Conservation (phyloP, 2,113 vertebrate genomes). For the Pterocles orientalis region DNA sequence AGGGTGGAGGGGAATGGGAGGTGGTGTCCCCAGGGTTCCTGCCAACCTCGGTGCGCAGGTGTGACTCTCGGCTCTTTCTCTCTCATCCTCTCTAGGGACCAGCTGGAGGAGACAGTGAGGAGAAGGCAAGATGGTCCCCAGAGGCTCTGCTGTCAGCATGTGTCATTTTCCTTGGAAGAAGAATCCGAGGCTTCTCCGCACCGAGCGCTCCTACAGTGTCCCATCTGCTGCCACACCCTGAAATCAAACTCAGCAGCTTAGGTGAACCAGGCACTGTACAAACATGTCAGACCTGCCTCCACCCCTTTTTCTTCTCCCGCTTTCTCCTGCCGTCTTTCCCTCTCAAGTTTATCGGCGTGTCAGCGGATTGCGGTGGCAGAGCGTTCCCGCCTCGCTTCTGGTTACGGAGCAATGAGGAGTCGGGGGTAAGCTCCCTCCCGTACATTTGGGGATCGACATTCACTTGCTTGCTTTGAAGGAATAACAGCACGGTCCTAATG, state of each 20-base stretch:
- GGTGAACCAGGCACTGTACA: slow-evolving; percentile 71
- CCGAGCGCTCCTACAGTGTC: neutral
- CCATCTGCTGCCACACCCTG: slow-evolving; percentile 79
- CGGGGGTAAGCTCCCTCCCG: neutral
- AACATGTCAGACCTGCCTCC: slow-evolving; percentile 72
- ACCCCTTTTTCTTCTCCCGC: slow-evolving; percentile 44
- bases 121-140: neutral
- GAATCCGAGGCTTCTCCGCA: neutral
- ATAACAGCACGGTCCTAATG: neutral
- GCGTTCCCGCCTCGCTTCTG: neutral
- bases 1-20: neutral
- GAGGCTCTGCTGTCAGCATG: neutral
- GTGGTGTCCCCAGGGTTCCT: neutral
- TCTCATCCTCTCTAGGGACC: neutral
- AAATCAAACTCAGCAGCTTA: slow-evolving; percentile 76
- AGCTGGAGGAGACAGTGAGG: neutral
- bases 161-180: neutral
- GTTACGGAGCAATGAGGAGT: neutral
- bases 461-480: neutral
- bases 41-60: neutral
- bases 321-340: slow-evolving; percentile 7
- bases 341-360: neutral
- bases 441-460: neutral
- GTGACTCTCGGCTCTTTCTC: neutral
- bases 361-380: neutral